Base-by-base conservation (phyloP, 2,888 invertebrate genomes). In the Ptychoptera contaminata region DNA sequence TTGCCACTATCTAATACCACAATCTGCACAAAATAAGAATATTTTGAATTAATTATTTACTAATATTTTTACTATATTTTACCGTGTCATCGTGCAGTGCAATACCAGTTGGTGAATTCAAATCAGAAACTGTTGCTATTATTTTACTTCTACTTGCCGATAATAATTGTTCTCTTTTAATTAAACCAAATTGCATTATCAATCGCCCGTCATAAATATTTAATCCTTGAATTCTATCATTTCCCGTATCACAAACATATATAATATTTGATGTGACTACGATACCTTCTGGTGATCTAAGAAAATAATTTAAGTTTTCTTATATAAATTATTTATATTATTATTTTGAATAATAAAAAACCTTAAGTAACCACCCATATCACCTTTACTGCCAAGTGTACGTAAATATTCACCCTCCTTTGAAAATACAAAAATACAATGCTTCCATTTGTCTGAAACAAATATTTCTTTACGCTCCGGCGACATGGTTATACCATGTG, bases 171-270 rank as follows among this genome's bases (percentile, higher is more conserved):
- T 61, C 65, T 1, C 40, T 44, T 16, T 57, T 57, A 0, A 69
- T 65, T 7, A 73, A 63, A 2, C 82, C 82, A 53, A 81, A 68
- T 52, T 72, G 71, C 40, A 73, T 67, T 2, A 78, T 66, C 58
- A 72, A 76, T 52, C 69, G 68, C 1, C 81, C 81, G 49, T 68
- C 67, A 38, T 74, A 67, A 0, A 70, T 64, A 53, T 74, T 65
- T 2, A 78, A 40, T 6, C 46, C 70, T 60, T 77, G 69, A 6
- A 77, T 68, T 45, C 84, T 68, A 56, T 85, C 80, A 55, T 85
- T 85, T 47, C 83, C 84, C 46, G 82, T 82, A 56, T 86, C 85
- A 40, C 79, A 82, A 1, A 85, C 74, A 51, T 82, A 79, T 44
- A 69, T 69, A 46, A 71, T 68, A 32, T 73, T 72, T 11, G 61